phyloP scores from a whole-genome alignment of 2,888 invertebrate genomes.

The Epinotia ramella region DNA sequence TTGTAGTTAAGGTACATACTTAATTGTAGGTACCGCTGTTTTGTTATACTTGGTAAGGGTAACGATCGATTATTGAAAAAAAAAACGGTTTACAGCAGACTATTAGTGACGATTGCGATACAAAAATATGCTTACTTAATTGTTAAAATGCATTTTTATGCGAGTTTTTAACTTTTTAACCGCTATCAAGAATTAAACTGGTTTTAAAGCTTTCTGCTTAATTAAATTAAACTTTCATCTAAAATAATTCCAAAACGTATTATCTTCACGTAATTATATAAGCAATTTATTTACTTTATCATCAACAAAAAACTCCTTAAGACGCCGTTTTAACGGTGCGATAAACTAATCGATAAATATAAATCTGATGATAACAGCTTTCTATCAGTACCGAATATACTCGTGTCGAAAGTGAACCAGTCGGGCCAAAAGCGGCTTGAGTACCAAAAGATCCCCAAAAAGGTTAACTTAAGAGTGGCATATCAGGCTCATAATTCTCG shows the following conservation, averaged over 20 bases:
- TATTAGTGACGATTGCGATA: neutral
- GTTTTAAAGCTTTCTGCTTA: constrained; percentile 17
- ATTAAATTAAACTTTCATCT: constrained; percentile 29
- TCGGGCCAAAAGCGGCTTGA: constrained; percentile 55
- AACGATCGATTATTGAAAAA: neutral
- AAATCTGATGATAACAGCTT: constrained; percentile 43
- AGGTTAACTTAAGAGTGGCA: constrained; percentile 56
- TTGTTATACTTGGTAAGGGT: neutral
- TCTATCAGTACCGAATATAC: constrained; percentile 43
- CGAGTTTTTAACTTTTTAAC: neutral
- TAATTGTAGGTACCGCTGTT: too few species aligned
- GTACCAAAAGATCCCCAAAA: constrained; percentile 53
- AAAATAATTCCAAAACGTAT: constrained; percentile 8
- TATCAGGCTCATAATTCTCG: constrained; percentile 64
- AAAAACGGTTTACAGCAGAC: too few species aligned
- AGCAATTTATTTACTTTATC: constrained; percentile 32
- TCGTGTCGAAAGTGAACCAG: constrained; percentile 52
- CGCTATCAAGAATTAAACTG: neutral
- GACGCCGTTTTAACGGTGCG: constrained; percentile 40
- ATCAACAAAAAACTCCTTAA: constrained; percentile 36
- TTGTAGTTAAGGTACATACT: too few species aligned
- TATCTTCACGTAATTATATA: constrained; percentile 32
- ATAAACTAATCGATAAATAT: constrained; percentile 41
- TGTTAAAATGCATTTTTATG: neutral
- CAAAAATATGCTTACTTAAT: neutral